These are phyloP conservation scores for Polypterus bichir DNA, from an alignment of 2,113 vertebrate species.

Conservation along the genomic window DNA sequence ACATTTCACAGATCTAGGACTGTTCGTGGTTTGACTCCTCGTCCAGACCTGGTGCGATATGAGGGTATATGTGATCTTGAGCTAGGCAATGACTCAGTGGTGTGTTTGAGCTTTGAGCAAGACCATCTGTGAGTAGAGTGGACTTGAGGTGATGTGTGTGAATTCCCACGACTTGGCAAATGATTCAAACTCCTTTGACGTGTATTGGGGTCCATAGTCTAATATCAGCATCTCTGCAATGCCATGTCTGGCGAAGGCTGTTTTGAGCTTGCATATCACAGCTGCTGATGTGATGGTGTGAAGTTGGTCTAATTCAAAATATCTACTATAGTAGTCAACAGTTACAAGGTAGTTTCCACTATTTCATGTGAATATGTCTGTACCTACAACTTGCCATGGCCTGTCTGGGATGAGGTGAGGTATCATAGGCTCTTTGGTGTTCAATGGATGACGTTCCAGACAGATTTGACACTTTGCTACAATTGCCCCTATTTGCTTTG, in stretches of 20 bases:
- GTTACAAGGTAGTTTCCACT: neutral
- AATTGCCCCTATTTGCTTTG: neutral
- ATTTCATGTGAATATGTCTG: slow-evolving; percentile 5
- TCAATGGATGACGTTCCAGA: too few relatives aligned
- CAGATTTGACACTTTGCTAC: neutral
- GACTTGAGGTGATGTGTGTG: slow-evolving; percentile 2
- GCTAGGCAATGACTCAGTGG: too few relatives aligned
- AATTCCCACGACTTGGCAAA: slow-evolving; percentile 14
- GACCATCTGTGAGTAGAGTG: slow-evolving; percentile 5
- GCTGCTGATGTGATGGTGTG: neutral
- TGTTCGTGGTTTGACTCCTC: too few relatives aligned
- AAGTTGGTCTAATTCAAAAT: neutral
- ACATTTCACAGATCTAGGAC: too few relatives aligned
- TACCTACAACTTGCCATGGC: slow-evolving; percentile 3
- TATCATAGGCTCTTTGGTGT: slow-evolving; percentile 1
- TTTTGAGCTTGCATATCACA: neutral
- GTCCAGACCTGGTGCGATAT: too few relatives aligned
- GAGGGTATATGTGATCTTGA: too few relatives aligned
- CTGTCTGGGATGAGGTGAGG: neutral
- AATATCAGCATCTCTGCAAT: neutral
- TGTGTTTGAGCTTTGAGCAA: slow-evolving; percentile 4
- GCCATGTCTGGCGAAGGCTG: neutral
- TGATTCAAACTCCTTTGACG: neutral
- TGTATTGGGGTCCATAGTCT: slow-evolving; percentile 6
- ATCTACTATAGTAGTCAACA: neutral